These are phyloP conservation scores for Columbina picui DNA, from an alignment of 2,113 vertebrate species.

Conservation along the genomic window DNA sequence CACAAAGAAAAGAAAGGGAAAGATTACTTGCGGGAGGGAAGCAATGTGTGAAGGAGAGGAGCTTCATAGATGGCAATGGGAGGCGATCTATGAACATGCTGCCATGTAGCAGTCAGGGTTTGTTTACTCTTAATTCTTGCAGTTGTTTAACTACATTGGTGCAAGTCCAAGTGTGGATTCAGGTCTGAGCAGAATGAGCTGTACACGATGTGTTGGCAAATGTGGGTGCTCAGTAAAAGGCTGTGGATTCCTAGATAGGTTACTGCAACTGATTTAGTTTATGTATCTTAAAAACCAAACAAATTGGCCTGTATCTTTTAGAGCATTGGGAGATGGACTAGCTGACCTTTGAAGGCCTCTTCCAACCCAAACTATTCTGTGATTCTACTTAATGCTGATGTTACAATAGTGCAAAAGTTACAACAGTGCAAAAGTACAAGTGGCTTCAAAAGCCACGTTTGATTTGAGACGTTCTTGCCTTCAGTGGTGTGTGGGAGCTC, in stretches of 20 bases:
- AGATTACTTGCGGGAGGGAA: neutral
- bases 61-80: neutral
- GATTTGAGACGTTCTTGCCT: neutral
- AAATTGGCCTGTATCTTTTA: neutral
- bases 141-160: neutral
- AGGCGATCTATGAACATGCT: neutral
- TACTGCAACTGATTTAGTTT: neutral
- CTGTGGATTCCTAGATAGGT: neutral
- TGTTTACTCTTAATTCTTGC: neutral
- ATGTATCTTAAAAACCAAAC: neutral
- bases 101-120: neutral
- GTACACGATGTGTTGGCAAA: neutral
- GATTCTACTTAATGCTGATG: neutral
- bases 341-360: too few species aligned
- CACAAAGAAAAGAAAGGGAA: rapidly evolving
- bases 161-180: neutral
- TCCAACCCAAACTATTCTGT: too few species aligned
- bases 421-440: neutral
- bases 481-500: neutral
- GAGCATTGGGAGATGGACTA: neutral
- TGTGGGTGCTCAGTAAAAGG: neutral
- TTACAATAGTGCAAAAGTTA: too few species aligned
- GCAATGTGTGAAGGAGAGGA: neutral
- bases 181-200: neutral
- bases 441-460: neutral